Base-by-base conservation (phyloP, 2,113 vertebrate genomes). In the Bettongia penicillata region DNA sequence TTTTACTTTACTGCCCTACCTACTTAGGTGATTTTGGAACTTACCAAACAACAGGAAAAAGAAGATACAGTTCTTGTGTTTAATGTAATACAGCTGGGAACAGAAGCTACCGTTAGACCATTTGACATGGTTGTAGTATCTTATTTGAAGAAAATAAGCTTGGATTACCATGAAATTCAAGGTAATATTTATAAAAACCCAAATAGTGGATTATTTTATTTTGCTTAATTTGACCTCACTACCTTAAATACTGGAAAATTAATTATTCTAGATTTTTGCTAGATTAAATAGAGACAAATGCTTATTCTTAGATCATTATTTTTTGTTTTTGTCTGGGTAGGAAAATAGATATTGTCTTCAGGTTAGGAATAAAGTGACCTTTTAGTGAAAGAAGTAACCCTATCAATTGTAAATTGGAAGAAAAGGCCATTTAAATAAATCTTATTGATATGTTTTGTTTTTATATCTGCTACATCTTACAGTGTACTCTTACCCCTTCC, bases 1-100 rank as follows among this genome's bases (percentile, higher is more conserved):
- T 90, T 93, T 89, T 91, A 25, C 77, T 52, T 96, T 53, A 25
- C 51, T 95, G 0, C 94, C 6, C 28, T 96, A 94, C 43, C 68
- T 77, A 19, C 53, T 25, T 96, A 99, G 99, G 99, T 99, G 92
- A 96, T 99, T 96, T 52, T 99, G 95, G 99, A 99, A 98, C 98
- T 99, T 94, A 99, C 98, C 3, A 99, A 98, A 94, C 99, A 99
- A 96, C 99, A 96, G 43, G 97, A 98, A 95, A 98, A 98, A 98
- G 99, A 99, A 96, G 99, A 99, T 93, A 99, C 98, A 0, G 89
- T 99, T 0, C 98, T 99, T 94, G 98, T 99, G 0, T 98, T 99
- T 96, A 99, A 98, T 89, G 98, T 99, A 55, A 98, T 98, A 94
- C 99, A 99, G 89, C 98, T 99, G 51, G 99, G 99, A 92, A 99